Conservation (phyloP, 2,888 invertebrate species). For the Sthenelais limicola region DNA sequence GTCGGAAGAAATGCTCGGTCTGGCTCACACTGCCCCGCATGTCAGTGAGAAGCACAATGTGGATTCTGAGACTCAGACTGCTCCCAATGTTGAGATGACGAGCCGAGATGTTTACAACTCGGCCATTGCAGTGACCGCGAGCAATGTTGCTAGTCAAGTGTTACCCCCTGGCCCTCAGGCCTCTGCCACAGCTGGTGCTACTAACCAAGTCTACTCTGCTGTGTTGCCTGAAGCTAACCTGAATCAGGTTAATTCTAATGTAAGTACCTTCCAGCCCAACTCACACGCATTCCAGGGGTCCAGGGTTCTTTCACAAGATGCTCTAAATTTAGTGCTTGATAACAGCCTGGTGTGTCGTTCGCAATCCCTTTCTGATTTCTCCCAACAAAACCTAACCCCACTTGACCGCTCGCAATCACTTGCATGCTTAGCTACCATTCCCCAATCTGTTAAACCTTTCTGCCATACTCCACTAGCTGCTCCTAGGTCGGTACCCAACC, state of each 20-base stretch:
- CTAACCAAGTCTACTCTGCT: slow-evolving; percentile 35
- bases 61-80: slow-evolving; percentile 4
- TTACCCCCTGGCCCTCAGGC: slow-evolving; percentile 26
- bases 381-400: neutral
- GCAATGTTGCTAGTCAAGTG: slow-evolving; percentile 1
- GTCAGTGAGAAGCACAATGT: too few relatives aligned
- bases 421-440: slow-evolving; percentile 8
- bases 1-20: neutral
- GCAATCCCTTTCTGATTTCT: slow-evolving; percentile 14
- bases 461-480: too few relatives aligned
- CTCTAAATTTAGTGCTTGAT: neutral
- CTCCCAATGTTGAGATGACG: neutral
- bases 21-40: neutral
- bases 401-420: slow-evolving; percentile 22
- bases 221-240: slow-evolving; percentile 16
- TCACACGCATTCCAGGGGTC: neutral
- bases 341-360: neutral
- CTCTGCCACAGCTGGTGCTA: neutral
- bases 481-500: too few relatives aligned
- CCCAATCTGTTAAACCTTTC: too few relatives aligned
- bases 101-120: slow-evolving; percentile 7
- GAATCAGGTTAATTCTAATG: slow-evolving; percentile 29
- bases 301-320: neutral
- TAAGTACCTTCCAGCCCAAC: slow-evolving; percentile 30
- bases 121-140: neutral